Conservation (phyloP, 2,888 invertebrate genomes). For the Germaria angustata region DNA sequence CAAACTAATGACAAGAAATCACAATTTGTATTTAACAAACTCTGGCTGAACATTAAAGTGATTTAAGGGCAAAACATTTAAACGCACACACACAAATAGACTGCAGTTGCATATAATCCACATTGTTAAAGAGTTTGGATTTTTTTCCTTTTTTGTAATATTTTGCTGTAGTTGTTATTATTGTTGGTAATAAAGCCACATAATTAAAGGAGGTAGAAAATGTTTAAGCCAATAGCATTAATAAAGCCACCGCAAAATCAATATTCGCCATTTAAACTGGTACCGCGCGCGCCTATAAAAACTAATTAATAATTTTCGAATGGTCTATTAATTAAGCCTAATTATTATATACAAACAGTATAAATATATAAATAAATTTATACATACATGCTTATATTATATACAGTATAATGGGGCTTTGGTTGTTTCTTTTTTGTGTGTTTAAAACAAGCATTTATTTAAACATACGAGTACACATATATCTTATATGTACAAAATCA, state of each 20-base stretch:
- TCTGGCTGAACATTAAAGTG: conserved; percentile 35
- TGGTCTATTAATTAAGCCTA: conserved; percentile 81
- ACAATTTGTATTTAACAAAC: conserved; percentile 51
- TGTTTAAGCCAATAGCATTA: conserved; percentile 80
- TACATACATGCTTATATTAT: not conserved
- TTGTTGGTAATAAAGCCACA: conserved; percentile 73
- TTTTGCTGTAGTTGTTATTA: conserved; percentile 20
- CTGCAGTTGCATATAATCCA: not conserved
- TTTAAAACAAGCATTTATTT: not conserved
- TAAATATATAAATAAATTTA: not conserved
- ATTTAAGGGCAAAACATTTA: conserved; percentile 35
- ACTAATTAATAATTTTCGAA: conserved; percentile 81
- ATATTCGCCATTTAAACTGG: conserved; percentile 80
- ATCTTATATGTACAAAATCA: no score
- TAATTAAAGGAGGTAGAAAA: conserved; percentile 78
- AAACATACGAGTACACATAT: not conserved
- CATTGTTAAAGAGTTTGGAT: not conserved
- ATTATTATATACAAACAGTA: conserved; percentile 73
- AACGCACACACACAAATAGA: not conserved
- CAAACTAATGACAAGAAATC: conserved; percentile 14
- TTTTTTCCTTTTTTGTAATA: conserved; percentile 33
- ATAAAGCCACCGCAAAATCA: conserved; percentile 81
- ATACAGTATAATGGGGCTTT: no score
- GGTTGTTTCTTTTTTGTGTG: no score
- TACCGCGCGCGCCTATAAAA: conserved; percentile 79